Conservation (phyloP, 1,140 invertebrate genomes). For the Calliphora vicina region DNA sequence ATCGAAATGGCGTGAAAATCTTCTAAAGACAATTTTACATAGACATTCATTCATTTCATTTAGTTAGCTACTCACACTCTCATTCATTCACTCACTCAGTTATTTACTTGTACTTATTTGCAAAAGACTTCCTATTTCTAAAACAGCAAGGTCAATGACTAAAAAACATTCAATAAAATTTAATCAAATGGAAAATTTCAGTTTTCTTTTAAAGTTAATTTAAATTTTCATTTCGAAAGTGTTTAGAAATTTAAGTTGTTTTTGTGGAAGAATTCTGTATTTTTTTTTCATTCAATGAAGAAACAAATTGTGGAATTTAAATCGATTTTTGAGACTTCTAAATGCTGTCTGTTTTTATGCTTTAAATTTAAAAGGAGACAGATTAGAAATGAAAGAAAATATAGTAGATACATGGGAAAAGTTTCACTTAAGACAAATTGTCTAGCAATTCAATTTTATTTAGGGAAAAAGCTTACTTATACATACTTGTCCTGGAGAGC, state of each 20-base stretch:
- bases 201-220: not conserved
- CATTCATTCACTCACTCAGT: not conserved
- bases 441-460: no score
- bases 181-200: not conserved
- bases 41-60: not conserved
- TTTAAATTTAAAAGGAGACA: no score
- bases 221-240: not conserved
- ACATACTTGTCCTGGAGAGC: no score
- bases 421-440: no score
- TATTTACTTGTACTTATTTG: not conserved
- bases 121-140: not conserved
- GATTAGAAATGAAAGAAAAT: no score
- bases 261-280: not conserved
- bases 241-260: not conserved
- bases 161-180: conserved; percentile 25
- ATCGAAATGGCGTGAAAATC: conserved; percentile 39
- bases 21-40: conserved; percentile 34
- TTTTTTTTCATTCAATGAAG: not conserved
- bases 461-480: no score
- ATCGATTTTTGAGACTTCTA: no score
- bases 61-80: not conserved
- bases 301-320: no score
- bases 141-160: conserved; percentile 36
- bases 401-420: no score
- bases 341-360: no score